phyloP scores from a whole-genome alignment of 2,888 invertebrate species.

The Lapara coniferarum region DNA sequence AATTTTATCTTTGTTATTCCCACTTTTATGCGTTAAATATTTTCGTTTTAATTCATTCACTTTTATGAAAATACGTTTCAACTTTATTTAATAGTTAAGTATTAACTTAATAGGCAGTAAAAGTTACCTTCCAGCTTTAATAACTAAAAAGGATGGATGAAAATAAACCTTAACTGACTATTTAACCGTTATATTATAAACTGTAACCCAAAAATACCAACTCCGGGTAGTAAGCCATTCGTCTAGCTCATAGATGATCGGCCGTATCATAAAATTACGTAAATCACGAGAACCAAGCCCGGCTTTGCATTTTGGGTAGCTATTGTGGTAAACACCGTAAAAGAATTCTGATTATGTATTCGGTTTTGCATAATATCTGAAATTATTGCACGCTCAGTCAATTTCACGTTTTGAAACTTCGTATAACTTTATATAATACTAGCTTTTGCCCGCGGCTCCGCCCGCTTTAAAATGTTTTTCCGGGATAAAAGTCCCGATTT shows the following conservation, averaged over 20 bases:
- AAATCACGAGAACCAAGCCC: neutral
- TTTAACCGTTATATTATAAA: neutral
- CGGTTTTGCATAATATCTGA: neutral
- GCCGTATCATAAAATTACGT: conserved; percentile 16
- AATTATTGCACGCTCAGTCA: too few relatives aligned
- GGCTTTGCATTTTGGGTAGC: neutral
- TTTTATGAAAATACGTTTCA: neutral
- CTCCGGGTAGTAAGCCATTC: neutral
- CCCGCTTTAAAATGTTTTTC: too few relatives aligned
- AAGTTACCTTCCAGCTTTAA: neutral
- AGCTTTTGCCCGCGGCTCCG: too few relatives aligned
- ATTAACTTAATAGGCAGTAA: neutral
- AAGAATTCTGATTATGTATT: neutral
- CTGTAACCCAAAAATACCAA: neutral
- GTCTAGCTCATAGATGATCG: conserved; percentile 19
- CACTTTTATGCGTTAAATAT: too few relatives aligned
- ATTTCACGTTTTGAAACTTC: too few relatives aligned
- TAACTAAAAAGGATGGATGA: neutral
- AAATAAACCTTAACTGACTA: neutral
- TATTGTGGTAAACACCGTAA: neutral
- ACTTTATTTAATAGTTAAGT: too few relatives aligned
- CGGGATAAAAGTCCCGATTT: too few relatives aligned
- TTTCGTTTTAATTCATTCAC: too few relatives aligned
- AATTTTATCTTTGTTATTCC: too few relatives aligned
- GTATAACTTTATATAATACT: too few relatives aligned